Percentiles rank a stretch among this genome's conserved stretches.
Evolutionary conservation across 2,888 invertebrate genomes (phyloP).

Genomic region (Rhimphoctona megacephalus): DNA sequence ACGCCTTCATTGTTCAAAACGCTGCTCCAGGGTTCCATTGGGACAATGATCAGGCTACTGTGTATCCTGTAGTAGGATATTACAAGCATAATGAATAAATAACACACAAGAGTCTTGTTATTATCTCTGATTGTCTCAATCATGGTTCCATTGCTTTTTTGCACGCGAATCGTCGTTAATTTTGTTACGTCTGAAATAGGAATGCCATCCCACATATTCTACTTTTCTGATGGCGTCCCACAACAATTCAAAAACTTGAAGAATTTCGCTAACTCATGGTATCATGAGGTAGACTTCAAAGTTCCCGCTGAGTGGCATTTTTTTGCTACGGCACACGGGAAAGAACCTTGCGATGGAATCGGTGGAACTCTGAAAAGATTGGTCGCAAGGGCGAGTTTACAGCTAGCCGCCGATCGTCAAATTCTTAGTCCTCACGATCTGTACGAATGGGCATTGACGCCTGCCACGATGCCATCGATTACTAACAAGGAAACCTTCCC

Average conservation of each 20-base stretch:
- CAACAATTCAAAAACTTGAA: slow-evolving; percentile 13
- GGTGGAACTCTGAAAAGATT: slow-evolving; percentile 45
- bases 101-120: slow-evolving; percentile 6
- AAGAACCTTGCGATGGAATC: slow-evolving; percentile 56
- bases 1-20: slow-evolving; percentile 70
- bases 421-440: slow-evolving; percentile 44
- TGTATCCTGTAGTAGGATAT: slow-evolving; percentile 69
- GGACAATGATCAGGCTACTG: slow-evolving; percentile 69
- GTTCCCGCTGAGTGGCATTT: slow-evolving; percentile 54
- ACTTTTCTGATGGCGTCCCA: slow-evolving; percentile 11
- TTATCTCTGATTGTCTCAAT: slow-evolving; percentile 67
- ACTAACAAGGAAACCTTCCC: too few species aligned
- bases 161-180: slow-evolving; percentile 10
- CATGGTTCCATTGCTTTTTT: slow-evolving; percentile 69
- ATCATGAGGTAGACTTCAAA: neutral
- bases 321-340: slow-evolving; percentile 58
- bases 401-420: slow-evolving; percentile 46
- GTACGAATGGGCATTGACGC: slow-evolving; percentile 48
- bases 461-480: slow-evolving; percentile 41
- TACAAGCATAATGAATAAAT: slow-evolving; percentile 42
- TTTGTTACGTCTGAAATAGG: slow-evolving; percentile 6
- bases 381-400: slow-evolving; percentile 44
- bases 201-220: slow-evolving; percentile 4
- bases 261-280: neutral
- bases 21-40: slow-evolving; percentile 68